Evolutionary conservation across 2,797 vertebrate species (phyloP).

Genomic region (Podargus strigoides): DNA sequence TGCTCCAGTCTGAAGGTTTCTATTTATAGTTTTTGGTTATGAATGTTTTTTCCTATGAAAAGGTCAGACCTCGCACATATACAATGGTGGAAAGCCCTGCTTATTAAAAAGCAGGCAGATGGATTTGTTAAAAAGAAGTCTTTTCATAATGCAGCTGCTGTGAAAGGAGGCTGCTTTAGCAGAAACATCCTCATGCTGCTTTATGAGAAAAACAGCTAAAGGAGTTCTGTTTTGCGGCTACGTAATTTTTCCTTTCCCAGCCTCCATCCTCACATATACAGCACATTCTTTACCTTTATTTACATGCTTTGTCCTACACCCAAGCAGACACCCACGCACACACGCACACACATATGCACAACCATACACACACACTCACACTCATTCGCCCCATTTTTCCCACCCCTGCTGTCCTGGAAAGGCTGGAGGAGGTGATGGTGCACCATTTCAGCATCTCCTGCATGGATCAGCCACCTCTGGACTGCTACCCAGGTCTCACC

Average conservation of each 20-base stretch:
- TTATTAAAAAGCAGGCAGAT: conserved; percentile 68
- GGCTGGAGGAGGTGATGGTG: neutral
- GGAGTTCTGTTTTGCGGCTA: conserved; percentile 31
- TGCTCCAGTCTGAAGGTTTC: conserved; percentile 71
- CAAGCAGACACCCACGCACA: too few relatives aligned
- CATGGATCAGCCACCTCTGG: fast-evolving
- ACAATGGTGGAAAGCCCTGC: conserved; percentile 60
- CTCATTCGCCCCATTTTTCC: neutral
- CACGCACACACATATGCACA: neutral
- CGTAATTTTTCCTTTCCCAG: conserved; percentile 59
- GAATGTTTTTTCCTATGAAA: conserved; percentile 80
- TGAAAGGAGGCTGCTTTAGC: conserved; percentile 38
- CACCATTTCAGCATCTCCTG: neutral
- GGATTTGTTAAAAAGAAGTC: conserved; percentile 63
- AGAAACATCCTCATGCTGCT: conserved; percentile 42
- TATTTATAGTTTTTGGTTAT: conserved; percentile 80
- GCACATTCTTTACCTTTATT: neutral
- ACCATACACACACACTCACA: neutral
- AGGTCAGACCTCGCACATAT: conserved; percentile 74
- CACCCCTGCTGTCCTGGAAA: neutral
- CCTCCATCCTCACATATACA: neutral
- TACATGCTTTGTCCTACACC: neutral
- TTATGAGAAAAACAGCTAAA: conserved; percentile 61
- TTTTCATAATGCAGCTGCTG: conserved; percentile 55
- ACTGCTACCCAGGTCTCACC: neutral